Evolutionary conservation across 2,113 vertebrate species (phyloP).

Genomic region (Accipiter virgatus): DNA sequence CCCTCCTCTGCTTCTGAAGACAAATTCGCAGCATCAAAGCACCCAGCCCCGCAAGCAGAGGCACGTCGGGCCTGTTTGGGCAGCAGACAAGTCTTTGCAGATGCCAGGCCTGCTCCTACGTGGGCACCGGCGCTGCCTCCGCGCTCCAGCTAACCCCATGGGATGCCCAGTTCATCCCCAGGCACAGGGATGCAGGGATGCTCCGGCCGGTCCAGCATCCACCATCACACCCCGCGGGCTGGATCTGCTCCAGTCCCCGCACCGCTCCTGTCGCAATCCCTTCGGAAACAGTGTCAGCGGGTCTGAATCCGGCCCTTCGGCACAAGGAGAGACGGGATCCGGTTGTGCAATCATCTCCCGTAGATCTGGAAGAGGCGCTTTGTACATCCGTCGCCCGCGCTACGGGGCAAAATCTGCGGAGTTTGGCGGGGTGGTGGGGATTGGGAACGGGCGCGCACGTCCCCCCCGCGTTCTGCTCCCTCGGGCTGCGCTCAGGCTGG

Average conservation of each 20-base stretch:
- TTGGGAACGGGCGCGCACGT: background rate
- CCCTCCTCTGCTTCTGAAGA: background rate
- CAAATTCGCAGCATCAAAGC: background rate
- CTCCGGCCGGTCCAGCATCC: rapidly evolving
- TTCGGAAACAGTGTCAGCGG: rapidly evolving
- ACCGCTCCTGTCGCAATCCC: rapidly evolving
- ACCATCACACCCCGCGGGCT: rapidly evolving
- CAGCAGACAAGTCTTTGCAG: background rate
- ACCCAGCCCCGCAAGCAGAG: background rate
- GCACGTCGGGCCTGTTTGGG: background rate
- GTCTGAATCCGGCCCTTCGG: rapidly evolving
- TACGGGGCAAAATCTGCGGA: background rate
- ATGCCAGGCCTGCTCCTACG: background rate
- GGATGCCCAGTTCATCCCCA: rapidly evolving
- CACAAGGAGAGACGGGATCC: background rate
- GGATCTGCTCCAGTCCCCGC: rapidly evolving
- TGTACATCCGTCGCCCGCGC: too few relatives aligned
- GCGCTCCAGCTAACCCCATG: rapidly evolving
- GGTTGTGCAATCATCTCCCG: rapidly evolving
- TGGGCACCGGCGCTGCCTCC: rapidly evolving
- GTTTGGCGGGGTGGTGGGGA: background rate
- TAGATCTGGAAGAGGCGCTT: background rate
- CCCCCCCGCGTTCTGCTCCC: background rate
- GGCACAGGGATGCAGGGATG: rapidly evolving
- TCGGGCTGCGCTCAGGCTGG: rapidly evolving